phyloP scores from a whole-genome alignment of 2,888 invertebrate genomes.

The Laspeyria flexula region DNA sequence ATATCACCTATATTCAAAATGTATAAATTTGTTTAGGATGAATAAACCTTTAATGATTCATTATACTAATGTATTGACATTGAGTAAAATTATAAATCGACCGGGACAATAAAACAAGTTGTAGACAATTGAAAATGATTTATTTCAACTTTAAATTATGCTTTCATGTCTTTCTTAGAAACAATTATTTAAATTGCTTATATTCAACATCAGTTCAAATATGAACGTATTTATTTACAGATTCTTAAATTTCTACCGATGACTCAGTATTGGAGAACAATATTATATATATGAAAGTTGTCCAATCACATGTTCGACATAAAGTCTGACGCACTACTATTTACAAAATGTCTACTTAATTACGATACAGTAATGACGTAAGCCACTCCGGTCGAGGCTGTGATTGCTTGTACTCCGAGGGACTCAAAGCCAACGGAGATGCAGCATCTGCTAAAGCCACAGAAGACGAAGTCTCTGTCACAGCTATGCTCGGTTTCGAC shows the following conservation, averaged over 20 bases:
- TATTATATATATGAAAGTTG: constrained; percentile 13
- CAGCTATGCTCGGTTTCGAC: constrained; percentile 83
- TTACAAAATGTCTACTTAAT: constrained; percentile 59
- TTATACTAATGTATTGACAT: too few species aligned
- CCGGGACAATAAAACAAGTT: constrained; percentile 37
- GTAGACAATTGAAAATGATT: constrained; percentile 62
- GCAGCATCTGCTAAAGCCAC: constrained; percentile 74
- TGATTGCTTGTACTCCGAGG: constrained; percentile 75
- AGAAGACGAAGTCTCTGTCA: constrained; percentile 80
- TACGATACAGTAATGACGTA: constrained; percentile 77
- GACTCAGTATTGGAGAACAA: constrained; percentile 31
- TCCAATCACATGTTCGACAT: constrained; percentile 44
- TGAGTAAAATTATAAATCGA: too few species aligned
- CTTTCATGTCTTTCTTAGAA: constrained; percentile 72
- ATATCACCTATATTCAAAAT: too few species aligned
- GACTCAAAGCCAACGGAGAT: constrained; percentile 73
- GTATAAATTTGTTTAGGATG: too few species aligned
- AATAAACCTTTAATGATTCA: too few species aligned
- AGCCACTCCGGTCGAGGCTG: constrained; percentile 78
- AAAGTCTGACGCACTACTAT: constrained; percentile 39
- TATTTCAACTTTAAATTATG: constrained; percentile 81
- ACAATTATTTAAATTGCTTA: constrained; percentile 66
- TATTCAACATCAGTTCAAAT: constrained; percentile 73
- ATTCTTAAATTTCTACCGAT: constrained; percentile 45
- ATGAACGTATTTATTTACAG: constrained; percentile 64